Conservation (phyloP, 2,113 vertebrate species). For the Eidolon helvum region DNA sequence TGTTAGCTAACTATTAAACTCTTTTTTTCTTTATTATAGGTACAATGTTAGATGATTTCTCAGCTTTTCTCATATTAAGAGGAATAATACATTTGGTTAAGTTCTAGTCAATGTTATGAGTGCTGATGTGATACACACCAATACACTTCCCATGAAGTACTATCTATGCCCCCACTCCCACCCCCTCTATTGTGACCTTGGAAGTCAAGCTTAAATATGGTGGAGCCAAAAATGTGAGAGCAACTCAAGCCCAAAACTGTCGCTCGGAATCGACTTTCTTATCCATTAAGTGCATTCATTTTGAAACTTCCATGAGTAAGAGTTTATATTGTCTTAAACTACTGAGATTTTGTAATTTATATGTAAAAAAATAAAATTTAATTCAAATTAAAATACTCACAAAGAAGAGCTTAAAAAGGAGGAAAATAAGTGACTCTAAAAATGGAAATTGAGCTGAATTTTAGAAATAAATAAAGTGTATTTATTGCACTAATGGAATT, state of each 20-base stretch:
- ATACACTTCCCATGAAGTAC: not conserved
- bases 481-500: not conserved
- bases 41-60: not conserved
- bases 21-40: not conserved
- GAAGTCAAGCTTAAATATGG: not conserved
- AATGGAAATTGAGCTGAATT: not conserved
- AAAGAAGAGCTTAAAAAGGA: not conserved
- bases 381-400: not conserved
- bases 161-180: fast-evolving
- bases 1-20: not conserved
- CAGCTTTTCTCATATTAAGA: not conserved
- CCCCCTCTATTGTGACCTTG: not conserved
- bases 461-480: not conserved
- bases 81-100: not conserved
- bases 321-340: not conserved
- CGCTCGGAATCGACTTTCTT: not conserved
- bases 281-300: not conserved
- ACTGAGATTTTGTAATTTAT: not conserved
- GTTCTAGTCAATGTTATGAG: not conserved
- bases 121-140: fast-evolving
- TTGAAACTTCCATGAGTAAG: not conserved
- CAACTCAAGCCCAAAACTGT: not conserved
- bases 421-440: not conserved
- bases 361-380: not conserved
- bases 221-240: not conserved